These are phyloP conservation scores for Hyaena hyaena DNA, from an alignment of 2,113 vertebrate genomes.

Conservation along the genomic window DNA sequence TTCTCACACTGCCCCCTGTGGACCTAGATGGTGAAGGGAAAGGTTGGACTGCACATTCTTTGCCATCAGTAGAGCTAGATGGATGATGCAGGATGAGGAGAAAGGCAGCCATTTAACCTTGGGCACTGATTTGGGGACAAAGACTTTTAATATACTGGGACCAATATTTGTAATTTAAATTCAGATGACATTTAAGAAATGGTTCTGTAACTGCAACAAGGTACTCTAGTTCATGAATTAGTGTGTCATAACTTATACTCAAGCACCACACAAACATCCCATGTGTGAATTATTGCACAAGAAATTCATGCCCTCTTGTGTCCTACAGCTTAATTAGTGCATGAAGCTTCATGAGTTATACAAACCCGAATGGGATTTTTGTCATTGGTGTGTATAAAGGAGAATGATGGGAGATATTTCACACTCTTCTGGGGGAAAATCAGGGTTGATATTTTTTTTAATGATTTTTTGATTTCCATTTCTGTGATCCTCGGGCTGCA, in stretches of 20 bases:
- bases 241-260: conserved; percentile 83
- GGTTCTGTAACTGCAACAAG: conserved; percentile 76
- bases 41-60: neutral
- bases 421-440: too few relatives aligned
- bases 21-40: neutral
- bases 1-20: neutral
- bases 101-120: neutral
- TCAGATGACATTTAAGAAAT: conserved; percentile 78
- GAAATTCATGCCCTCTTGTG: too few relatives aligned
- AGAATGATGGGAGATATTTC: too few relatives aligned
- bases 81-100: neutral
- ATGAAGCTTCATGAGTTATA: too few relatives aligned
- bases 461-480: too few relatives aligned
- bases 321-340: too few relatives aligned
- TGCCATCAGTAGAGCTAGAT: neutral
- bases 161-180: conserved; percentile 75
- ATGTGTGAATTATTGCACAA: too few relatives aligned
- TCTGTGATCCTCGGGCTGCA: too few relatives aligned
- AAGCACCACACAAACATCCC: conserved; percentile 34
- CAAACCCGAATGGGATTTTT: too few relatives aligned
- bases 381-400: too few relatives aligned
- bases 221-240: conserved; percentile 80
- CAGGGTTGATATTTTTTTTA: too few relatives aligned
- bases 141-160: conserved; percentile 47
- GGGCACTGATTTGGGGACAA: conserved; percentile 42